phyloP scores from a whole-genome alignment of 2,888 invertebrate species.

The Venusia cambrica region DNA sequence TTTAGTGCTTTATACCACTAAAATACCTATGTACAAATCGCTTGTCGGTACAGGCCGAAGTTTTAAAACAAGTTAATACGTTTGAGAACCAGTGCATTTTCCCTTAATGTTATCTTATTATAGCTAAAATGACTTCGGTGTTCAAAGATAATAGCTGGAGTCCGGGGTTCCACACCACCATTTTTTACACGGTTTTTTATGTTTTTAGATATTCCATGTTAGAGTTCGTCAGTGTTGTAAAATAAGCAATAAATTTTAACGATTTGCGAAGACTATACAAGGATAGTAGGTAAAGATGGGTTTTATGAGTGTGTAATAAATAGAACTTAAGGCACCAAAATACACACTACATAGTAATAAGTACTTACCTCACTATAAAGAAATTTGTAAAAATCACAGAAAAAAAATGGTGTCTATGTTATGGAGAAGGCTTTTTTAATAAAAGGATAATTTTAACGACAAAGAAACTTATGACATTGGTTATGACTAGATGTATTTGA shows the following conservation, averaged over 20 bases:
- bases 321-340: not conserved
- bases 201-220: constrained; percentile 71
- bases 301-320: constrained; percentile 6
- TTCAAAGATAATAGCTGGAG: constrained; percentile 74
- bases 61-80: constrained; percentile 25
- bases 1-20: too few species aligned
- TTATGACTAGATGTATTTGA: too few species aligned
- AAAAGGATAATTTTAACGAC: too few species aligned
- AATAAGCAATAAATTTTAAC: constrained; percentile 27
- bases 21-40: too few species aligned
- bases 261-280: constrained; percentile 24
- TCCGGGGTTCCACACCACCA: constrained; percentile 62
- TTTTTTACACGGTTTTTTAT: constrained; percentile 68
- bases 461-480: too few species aligned
- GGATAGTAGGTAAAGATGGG: constrained; percentile 8
- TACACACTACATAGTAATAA: too few species aligned
- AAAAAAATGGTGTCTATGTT: too few species aligned
- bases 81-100: constrained; percentile 55
- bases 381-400: too few species aligned
- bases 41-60: too few species aligned
- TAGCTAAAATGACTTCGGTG: constrained; percentile 81
- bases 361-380: too few species aligned
- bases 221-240: constrained; percentile 54
- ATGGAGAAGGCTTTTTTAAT: too few species aligned
- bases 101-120: constrained; percentile 81